Evolutionary conservation across 1,140 invertebrate species (phyloP).

Genomic region (Hyles euphorbiae): DNA sequence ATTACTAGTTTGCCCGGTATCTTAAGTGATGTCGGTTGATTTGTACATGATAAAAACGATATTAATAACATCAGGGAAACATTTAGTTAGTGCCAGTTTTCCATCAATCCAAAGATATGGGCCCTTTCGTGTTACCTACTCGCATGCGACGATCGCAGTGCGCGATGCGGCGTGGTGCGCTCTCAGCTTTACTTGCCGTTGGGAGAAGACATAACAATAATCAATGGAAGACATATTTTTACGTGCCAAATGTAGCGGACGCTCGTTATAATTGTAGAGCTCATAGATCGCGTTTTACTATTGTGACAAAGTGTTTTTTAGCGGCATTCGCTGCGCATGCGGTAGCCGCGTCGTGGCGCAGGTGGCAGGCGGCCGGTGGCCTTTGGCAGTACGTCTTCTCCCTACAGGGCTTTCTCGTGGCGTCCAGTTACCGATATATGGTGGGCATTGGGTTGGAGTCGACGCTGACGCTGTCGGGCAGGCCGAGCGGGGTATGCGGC

Average conservation of each 20-base stretch:
- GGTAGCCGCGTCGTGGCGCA: no score
- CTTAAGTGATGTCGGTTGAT: background rate
- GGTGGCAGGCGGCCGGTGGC: no score
- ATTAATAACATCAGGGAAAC: no score
- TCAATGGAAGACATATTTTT: background rate
- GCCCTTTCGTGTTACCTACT: slow-evolving; percentile 40
- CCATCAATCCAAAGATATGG: slow-evolving; percentile 7
- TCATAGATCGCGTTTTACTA: background rate
- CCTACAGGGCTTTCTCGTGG: slow-evolving; percentile 27
- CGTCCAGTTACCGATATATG: slow-evolving; percentile 84
- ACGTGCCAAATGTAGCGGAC: background rate
- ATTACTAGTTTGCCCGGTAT: slow-evolving; percentile 1
- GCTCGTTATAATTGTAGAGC: no score
- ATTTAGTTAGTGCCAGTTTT: background rate
- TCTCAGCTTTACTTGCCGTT: slow-evolving; percentile 46
- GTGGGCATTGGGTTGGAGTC: slow-evolving; percentile 87
- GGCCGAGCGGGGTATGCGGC: slow-evolving; percentile 61
- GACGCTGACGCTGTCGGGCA: slow-evolving; percentile 83
- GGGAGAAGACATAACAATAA: slow-evolving; percentile 47
- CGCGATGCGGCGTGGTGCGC: slow-evolving; percentile 56
- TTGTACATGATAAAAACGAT: no score
- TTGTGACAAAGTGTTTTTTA: no score
- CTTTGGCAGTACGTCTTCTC: slow-evolving; percentile 38
- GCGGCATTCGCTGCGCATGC: no score
- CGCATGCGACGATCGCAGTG: slow-evolving; percentile 68